phyloP scores from a whole-genome alignment of 2,113 vertebrate species.

The Isichthys henryi region DNA sequence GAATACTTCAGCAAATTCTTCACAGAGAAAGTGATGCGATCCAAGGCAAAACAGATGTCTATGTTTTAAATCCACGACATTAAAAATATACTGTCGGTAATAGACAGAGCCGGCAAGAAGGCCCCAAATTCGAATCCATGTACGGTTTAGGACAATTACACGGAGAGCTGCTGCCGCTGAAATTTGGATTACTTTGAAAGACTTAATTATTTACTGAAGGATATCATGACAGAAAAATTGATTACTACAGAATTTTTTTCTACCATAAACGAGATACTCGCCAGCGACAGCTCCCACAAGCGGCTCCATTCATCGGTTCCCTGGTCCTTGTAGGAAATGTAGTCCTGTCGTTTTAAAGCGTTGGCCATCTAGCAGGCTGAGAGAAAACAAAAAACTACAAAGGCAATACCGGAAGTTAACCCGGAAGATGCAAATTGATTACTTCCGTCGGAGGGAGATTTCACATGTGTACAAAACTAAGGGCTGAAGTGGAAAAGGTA shows the following conservation, averaged over 20 bases:
- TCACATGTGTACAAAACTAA: background rate
- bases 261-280: conserved; percentile 2
- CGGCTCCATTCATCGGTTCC: background rate
- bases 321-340: conserved; percentile 22
- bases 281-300: background rate
- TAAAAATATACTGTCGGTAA: background rate
- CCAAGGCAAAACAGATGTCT: background rate
- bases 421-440: background rate
- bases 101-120: background rate
- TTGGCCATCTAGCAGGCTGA: background rate
- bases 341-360: background rate
- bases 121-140: background rate
- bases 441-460: conserved; percentile 30
- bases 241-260: background rate
- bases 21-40: background rate
- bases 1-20: background rate
- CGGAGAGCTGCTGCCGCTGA: background rate
- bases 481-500: conserved; percentile 2
- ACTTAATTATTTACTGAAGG: background rate
- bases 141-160: background rate
- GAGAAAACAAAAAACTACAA: conserved; percentile 26
- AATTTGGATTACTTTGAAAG: background rate
- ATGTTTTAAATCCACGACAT: background rate
- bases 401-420: background rate
- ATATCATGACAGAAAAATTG: background rate